A percentile compares a stretch with the other conserved stretches of the same genome.
phyloP scores from a whole-genome alignment of 2,113 vertebrate genomes.

The Gymnogyps californianus region DNA sequence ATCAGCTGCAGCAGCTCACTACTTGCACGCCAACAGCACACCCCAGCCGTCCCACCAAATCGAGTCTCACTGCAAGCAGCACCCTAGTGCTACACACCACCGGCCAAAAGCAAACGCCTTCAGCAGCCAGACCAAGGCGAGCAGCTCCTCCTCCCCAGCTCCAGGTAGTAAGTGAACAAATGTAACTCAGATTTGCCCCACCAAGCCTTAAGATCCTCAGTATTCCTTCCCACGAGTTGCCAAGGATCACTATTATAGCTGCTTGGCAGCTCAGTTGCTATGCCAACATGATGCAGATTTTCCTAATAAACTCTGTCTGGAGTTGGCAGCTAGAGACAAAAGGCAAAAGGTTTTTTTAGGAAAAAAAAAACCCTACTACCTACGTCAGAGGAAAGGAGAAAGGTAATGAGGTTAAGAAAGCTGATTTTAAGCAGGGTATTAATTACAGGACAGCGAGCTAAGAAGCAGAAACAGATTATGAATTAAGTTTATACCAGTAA shows the following conservation, averaged over 20 bases:
- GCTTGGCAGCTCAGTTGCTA: conserved; percentile 59
- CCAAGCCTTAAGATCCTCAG: background rate
- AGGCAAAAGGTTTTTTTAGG: conserved; percentile 33
- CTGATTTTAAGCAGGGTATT: conserved; percentile 44
- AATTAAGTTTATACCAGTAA: conserved; percentile 12
- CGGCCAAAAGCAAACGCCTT: background rate
- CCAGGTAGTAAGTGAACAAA: background rate
- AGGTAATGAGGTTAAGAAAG: conserved; percentile 29
- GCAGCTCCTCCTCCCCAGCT: background rate
- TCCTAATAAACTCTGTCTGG: conserved; percentile 57
- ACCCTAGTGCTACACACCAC: accelerated
- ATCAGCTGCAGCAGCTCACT: background rate
- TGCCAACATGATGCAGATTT: conserved; percentile 64
- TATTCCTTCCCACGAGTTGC: conserved; percentile 7
- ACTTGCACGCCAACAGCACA: background rate
- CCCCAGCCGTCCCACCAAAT: background rate
- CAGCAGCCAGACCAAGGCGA: background rate
- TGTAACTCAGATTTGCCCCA: background rate
- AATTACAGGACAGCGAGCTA: conserved; percentile 37
- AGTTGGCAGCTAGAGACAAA: conserved; percentile 61
- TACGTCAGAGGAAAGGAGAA: conserved; percentile 46
- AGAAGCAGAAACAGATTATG: background rate
- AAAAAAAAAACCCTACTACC: background rate
- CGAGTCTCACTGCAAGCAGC: background rate
- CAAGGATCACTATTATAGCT: conserved; percentile 7